Evolutionary conservation across 2,888 invertebrate species (phyloP), one percentile per base, ranked within the genome.

Genomic region (Callimorpha dominula): DNA sequence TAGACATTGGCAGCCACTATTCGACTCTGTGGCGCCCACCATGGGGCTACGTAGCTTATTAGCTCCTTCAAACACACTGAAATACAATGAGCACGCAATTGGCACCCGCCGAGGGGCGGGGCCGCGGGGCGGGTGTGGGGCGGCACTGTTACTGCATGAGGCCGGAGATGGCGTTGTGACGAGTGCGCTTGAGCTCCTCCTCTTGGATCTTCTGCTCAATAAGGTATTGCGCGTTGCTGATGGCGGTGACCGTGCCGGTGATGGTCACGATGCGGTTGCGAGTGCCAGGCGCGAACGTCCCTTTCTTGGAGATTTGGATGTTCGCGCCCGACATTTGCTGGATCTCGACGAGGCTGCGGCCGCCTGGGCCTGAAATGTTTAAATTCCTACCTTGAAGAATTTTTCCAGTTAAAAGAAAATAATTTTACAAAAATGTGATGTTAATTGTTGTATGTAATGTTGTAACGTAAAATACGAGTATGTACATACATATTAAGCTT

Each of bases 221-320:
- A 96, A 99, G 97, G 96, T 97, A 98, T 94, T 98, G 98, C 93
- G 99, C 99, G 94, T 97, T 98, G 93, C 97, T 97, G 96, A 99
- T 99, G 96, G 98, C 98, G 94, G 97, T 97, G 90, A 97, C 97
- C 90, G 97, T 97, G 95, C 99, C 99, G 89, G 98, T 97, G 96
- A 99, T 99, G 94, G 99, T 99, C 86, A 99, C 99, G 96, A 99
- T 98, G 92, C 99, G 98, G 96, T 99, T 99, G 94, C 99, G 97
- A 85, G 99, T 99, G 95, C 99, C 99, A 84, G 99, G 99, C 89
- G 99, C 98, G 96, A 98, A 99, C 91, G 98, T 98, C 93, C 99
- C 99, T 96, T 99, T 99, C 97, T 99, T 99, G 87, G 99, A 99
- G 96, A 99, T 99, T 96, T 99, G 99, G 96, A 99, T 99, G 96